Percentiles rank a stretch among this genome's conserved stretches.
Evolutionary conservation across 2,113 vertebrate species (phyloP).

Genomic region (Semnopithecus entellus): DNA sequence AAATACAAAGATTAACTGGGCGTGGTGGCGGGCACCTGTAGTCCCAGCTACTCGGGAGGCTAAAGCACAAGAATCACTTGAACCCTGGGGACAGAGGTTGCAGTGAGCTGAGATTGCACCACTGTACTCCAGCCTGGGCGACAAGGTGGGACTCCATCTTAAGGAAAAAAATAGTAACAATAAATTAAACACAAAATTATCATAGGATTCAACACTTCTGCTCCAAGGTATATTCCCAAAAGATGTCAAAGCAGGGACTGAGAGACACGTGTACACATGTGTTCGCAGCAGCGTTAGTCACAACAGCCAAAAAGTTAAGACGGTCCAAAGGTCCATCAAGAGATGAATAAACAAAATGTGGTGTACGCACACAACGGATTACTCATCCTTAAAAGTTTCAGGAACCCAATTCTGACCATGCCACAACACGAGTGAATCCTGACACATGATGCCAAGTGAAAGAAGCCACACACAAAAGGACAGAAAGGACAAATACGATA

Average conservation of each 20-base stretch:
- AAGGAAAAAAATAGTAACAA: neutral
- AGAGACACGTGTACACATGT: accelerated
- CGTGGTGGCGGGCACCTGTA: too few relatives aligned
- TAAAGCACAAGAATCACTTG: too few relatives aligned
- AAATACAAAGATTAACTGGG: too few relatives aligned
- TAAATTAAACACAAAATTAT: neutral
- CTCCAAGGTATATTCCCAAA: neutral
- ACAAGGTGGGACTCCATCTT: too few relatives aligned
- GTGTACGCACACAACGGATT: accelerated
- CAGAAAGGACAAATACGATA: neutral
- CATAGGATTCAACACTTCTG: neutral
- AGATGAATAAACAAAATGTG: neutral
- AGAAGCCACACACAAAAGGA: neutral
- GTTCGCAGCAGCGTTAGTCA: neutral
- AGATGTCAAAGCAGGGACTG: neutral
- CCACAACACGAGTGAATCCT: accelerated
- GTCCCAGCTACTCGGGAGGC: too few relatives aligned
- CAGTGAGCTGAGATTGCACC: too few relatives aligned
- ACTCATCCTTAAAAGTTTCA: neutral
- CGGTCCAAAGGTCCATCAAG: accelerated
- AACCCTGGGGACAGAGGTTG: too few relatives aligned
- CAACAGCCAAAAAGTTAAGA: neutral
- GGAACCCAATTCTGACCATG: too few relatives aligned
- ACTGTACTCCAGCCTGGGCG: too few relatives aligned
- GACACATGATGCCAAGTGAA: accelerated